Base-by-base conservation (phyloP, 2,797 vertebrate genomes). In the Adelosebastes latens region DNA sequence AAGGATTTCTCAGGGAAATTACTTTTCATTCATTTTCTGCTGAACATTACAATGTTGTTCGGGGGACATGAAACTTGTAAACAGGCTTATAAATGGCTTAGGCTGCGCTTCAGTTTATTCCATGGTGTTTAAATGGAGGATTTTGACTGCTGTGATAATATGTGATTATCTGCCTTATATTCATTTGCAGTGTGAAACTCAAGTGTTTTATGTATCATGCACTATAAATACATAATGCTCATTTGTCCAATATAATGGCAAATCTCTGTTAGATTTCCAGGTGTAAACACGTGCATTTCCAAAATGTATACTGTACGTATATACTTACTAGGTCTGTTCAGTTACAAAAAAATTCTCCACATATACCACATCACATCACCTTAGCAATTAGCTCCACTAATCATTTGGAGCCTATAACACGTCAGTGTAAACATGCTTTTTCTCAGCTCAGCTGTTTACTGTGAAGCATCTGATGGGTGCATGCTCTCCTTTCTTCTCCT, bases 1-100 rank as follows among this genome's bases (percentile, higher is more conserved):
- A 78, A 82, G 93, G 77, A 91, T 93, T 94, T 94, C 85, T 90
- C 75, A 77, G 81, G 87, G 87, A 94, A 93, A 93, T 91, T 88
- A 93, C 91, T 93, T 92, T 93, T 92, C 69, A 90, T 92, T 93
- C 75, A 89, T 91, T 92, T 92, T 90, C 60, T 82, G 67, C 81
- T 72, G 77, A 80, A 89, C 76, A 90, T 80, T 88, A 86, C 78
- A 84, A 80, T 85, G 86, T 88, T 90, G 87, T 92, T 91, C 72
- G 79, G 83, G 77, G 80, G 58, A 90, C 78, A 81, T 74, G 79
- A 82, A 90, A 87, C 82, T 86, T 87, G 84, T 91, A 93, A 92
- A 93, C 90, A 92, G 82, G 88, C 87, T 89, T 92, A 90, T 89
- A 68, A 91, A 89, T 87, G 82, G 87, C 82, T 92, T 83, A 87